These are phyloP conservation scores for Drosophila conformis DNA, from an alignment of 2,888 invertebrate species.

Conservation along the genomic window DNA sequence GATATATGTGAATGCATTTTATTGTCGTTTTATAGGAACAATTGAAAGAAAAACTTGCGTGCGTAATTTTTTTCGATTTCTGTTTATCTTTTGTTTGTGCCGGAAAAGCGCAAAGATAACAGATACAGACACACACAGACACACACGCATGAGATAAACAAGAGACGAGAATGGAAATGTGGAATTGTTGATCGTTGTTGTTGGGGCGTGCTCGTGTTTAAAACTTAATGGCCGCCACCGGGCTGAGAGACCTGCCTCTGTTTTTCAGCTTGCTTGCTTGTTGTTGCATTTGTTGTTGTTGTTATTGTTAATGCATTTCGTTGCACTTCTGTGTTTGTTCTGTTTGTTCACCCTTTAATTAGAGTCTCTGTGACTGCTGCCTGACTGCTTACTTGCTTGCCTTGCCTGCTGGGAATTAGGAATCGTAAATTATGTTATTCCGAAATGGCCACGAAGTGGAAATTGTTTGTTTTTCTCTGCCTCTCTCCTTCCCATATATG, in stretches of 20 bases:
- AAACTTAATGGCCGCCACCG: conserved; percentile 55
- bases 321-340: conserved; percentile 46
- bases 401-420: conserved; percentile 38
- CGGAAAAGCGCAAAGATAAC: conserved; percentile 73
- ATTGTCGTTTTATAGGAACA: background rate
- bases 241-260: conserved; percentile 27
- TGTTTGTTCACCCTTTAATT: conserved; percentile 59
- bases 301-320: conserved; percentile 54
- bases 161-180: conserved; percentile 55
- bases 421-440: conserved; percentile 35
- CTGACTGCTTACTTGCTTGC: background rate
- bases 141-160: conserved; percentile 38
- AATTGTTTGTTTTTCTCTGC: conserved; percentile 22
- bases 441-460: conserved; percentile 39
- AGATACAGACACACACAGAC: conserved; percentile 18
- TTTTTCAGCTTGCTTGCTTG: conserved; percentile 4
- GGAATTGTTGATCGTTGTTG: conserved; percentile 51
- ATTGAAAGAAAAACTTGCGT: background rate
- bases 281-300: conserved; percentile 19
- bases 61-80: conserved; percentile 22
- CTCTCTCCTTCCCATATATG: conserved; percentile 4
- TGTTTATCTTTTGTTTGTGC: conserved; percentile 66
- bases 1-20: conserved; percentile 2
- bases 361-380: conserved; percentile 31
- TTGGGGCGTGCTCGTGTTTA: conserved; percentile 70